Base-by-base conservation (phyloP, 1,140 invertebrate genomes). In the Calephelis nemesis region DNA sequence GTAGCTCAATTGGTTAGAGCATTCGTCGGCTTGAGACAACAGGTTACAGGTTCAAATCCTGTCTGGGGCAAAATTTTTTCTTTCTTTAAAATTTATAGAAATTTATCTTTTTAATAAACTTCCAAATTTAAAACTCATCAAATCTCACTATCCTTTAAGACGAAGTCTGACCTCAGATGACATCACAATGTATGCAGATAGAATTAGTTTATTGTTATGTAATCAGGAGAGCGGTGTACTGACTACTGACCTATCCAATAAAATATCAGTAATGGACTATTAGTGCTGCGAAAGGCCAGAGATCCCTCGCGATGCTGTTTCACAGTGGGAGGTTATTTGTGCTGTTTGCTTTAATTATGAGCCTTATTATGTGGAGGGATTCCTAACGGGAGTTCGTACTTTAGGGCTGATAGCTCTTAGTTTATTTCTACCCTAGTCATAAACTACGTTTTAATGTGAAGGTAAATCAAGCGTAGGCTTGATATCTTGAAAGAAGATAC, bases 161-260 rank as follows among this genome's bases (percentile, higher is more conserved):
- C 8, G 42, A 45, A 45, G 30, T 0, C 19, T 39, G 10, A 58
- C 50, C 50, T 54, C 11, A 9, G 52, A 19, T 71, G 69, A 74
- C 64, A 69, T 71, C 67, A 68, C 67, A 74, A 74, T 65, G 68
- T 71, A 71, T 74, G 73, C 69, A 47, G 71, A 74, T 74, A 63
- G 69, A 69, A 74, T 74, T 72, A 68, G 65, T 73, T 72, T 74
- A 72, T 72, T 69, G 73, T 74, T 70, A 74, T 69, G 70, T 70
- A 72, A 74, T 72, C 70, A 68, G 63, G 70, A 72, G 50, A 68
- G 73, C 68, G 62, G 69, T 71, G 72, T 74, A 74, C 68, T 74
- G 70, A 74, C 73, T 74, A 74, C 68, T 74, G 70, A 74, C 73
- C 73, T 72, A 70, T 71, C 70, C 67, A 74, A 74, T 74, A 72